Base-by-base conservation (phyloP, 2,113 vertebrate genomes). In the Nothoprocta perdicaria region DNA sequence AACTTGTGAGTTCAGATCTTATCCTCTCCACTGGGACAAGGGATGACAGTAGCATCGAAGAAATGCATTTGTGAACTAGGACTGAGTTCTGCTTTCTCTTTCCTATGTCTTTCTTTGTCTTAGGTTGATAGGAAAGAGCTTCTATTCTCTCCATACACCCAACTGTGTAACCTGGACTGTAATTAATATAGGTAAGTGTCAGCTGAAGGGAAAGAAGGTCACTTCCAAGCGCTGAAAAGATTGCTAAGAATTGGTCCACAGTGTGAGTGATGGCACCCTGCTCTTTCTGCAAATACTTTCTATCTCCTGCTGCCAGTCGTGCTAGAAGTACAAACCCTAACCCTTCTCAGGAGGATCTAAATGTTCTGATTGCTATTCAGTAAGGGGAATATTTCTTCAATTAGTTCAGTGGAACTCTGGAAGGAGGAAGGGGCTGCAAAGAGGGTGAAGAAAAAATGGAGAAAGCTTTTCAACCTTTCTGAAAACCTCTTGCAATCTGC, bases 331-430 rank as follows among this genome's bases (percentile, higher is more conserved):
- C 57, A 88, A 82, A 57, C 68, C 17, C 2, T 60, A 89, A 88
- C 53, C 89, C 91, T 93, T 55, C 82, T 89, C 80, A 58, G 76
- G 66, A 95, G 66, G 82, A 83, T 89, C 85, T 78, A 86, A 94
- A 93, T 93, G 92, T 92, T 84, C 89, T 94, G 45, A 23, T 48
- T 96, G 73, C 45, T 78, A 9, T 84, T 89, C 92, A 85, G 79
- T 89, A 75, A 91, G 89, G 77, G 91, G 87, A 40, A 74, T 92
- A 65, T 58, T 88, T 92, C 82, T 86, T 19, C 73, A 89, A 88
- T 92, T 94, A 96, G 89, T 93, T 92, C 83, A 93, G 67, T 95
- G 87, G 57, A 84, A 41, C 67, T 89, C 80, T 95, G 88, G 92
- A 80, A 85, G 75, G 60, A 80, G 63, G 81, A 93, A 93, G 89